These are phyloP conservation scores for Bubo blakistoni DNA, from an alignment of 2,113 vertebrate species.

Conservation along the genomic window DNA sequence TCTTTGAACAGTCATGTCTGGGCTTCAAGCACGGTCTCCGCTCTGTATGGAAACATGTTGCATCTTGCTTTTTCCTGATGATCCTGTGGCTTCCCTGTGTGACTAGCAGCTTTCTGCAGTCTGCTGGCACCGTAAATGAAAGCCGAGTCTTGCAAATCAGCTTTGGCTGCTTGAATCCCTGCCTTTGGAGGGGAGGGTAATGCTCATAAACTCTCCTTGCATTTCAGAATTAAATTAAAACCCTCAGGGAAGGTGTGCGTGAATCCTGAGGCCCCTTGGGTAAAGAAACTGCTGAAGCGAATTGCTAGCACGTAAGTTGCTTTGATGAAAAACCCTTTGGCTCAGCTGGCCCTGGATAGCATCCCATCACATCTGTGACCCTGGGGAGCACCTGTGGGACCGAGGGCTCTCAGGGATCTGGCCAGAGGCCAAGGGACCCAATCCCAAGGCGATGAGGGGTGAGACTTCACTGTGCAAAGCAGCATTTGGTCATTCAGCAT, in stretches of 20 bases:
- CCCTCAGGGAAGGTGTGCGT: slow-evolving; percentile 23
- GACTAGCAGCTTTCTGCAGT: background rate
- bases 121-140: rapidly evolving
- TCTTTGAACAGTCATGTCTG: background rate
- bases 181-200: background rate
- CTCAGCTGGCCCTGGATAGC: background rate
- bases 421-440: background rate
- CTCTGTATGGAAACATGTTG: rapidly evolving
- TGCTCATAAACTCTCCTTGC: background rate
- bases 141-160: background rate
- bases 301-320: slow-evolving; percentile 41
- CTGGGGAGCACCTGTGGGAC: rapidly evolving
- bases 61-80: rapidly evolving
- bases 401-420: rapidly evolving
- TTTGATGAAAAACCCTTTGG: background rate
- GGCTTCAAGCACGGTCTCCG: rapidly evolving
- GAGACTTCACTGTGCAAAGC: background rate
- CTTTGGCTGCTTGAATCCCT: background rate
- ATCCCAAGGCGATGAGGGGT: rapidly evolving
- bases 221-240: slow-evolving; percentile 40
- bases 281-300: slow-evolving; percentile 55
- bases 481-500: rapidly evolving
- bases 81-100: background rate
- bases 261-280: slow-evolving; percentile 19
- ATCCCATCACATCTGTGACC: rapidly evolving